Base-by-base conservation (phyloP, 2,888 invertebrate genomes). In the Anoplius nigerrimus region DNA sequence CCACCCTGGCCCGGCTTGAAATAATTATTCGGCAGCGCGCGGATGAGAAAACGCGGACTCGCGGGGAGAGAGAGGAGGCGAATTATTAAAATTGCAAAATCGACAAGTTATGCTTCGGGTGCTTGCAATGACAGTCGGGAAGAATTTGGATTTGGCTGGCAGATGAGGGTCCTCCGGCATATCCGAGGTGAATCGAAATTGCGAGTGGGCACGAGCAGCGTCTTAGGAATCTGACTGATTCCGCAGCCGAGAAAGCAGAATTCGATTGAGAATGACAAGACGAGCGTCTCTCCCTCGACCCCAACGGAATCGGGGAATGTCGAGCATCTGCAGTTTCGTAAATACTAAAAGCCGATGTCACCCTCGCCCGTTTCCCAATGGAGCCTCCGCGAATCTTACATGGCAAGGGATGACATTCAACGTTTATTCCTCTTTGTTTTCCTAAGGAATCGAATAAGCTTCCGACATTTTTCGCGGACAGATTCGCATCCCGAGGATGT, bases 191-290 rank as follows among this genome's bases (percentile, higher is more conserved):
- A 61, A 61, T 62, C 64, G 21, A 66, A 27, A 56, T 46, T 59
- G 64, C 58, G 73, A 75, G 66, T 63, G 65, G 66, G 71, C 69
- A 71, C 67, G 70, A 59, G 52, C 60, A 85, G 78, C 79, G 83
- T 86, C 87, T 88, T 83, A 83, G 88, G 88, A 88, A 88, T 88
- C 78, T 82, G 79, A 77, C 82, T 80, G 84, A 85, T 87, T 85
- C 75, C 80, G 53, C 63, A 77, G 78, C 72, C 69, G 83, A 81
- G 84, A 82, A 87, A 87, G 84, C 86, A 79, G 86, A 86, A 87
- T 87, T 84, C 87, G 85, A 88, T 88, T 83, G 87, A 79, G 83
- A 86, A 84, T 81, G 84, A 85, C 84, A 82, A 79, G 83, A 73
- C 73, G 71, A 74, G 59, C 64, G 52, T 52, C 62, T 68, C 55